phyloP scores from a whole-genome alignment of 2,888 invertebrate species.

The Drosophila formosana region DNA sequence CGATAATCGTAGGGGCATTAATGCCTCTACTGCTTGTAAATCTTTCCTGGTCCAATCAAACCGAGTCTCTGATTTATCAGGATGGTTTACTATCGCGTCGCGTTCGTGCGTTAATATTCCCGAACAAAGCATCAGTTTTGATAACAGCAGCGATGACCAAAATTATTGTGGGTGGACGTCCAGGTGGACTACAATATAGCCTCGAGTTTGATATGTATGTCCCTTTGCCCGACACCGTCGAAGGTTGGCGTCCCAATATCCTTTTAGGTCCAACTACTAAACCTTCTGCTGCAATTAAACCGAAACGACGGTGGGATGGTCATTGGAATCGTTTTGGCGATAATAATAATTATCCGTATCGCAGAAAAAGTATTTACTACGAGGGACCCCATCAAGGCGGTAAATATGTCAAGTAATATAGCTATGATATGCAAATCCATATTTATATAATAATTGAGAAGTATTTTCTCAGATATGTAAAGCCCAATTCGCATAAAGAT shows the following conservation, averaged over 20 bases:
- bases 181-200: slow-evolving; percentile 68
- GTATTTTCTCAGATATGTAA: slow-evolving; percentile 8
- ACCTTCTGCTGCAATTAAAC: neutral
- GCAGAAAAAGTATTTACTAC: neutral
- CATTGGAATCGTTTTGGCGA: slow-evolving; percentile 3
- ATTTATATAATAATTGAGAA: neutral
- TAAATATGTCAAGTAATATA: slow-evolving; percentile 18
- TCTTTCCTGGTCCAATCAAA: slow-evolving; percentile 16
- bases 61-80: neutral
- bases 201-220: slow-evolving; percentile 75
- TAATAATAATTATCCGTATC: neutral
- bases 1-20: neutral
- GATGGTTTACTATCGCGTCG: slow-evolving; percentile 60
- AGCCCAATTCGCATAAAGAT: slow-evolving; percentile 18
- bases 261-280: slow-evolving; percentile 19
- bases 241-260: slow-evolving; percentile 72
- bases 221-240: slow-evolving; percentile 74
- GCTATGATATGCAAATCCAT: neutral
- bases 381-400: slow-evolving; percentile 10
- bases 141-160: slow-evolving; percentile 72
- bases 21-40: neutral
- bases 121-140: slow-evolving; percentile 62
- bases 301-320: slow-evolving; percentile 49
- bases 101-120: slow-evolving; percentile 69
- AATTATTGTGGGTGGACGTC: slow-evolving; percentile 66